Base-by-base conservation (phyloP, 2,888 invertebrate species). In the Hyposoter didymator region DNA sequence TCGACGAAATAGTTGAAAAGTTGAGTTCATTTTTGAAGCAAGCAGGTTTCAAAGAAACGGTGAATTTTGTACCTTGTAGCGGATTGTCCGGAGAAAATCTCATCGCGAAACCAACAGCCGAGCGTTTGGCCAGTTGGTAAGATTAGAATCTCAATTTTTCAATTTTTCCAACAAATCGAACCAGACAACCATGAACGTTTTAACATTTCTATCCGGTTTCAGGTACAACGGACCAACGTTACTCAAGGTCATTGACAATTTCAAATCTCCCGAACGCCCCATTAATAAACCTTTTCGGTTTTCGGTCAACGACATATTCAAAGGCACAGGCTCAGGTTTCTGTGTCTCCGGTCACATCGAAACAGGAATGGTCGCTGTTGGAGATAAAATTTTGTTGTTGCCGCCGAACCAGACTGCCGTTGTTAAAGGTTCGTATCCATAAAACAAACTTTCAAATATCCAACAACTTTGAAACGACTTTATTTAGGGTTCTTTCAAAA, bases 81-180 rank as follows among this genome's bases (percentile, higher is more conserved):
- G 99, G 99, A 3, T 94, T 99, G n/a, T 97, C 97, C 0, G 99
- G 99, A 12, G 98, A 98, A 93, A 99, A 99, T 95, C 95, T 99
- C 79, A 96, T 96, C 0, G 95, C 96, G 84, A 94, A 95, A 74
- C 96, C 97, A 0, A 95, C 95, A 55, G 96, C 96, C 91, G 94
- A 95, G 84, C 96, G 95, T 89, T 95, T 96, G 66, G 94, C 95
- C 88, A 95, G 95, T 90, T 99, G 96, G 97, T 93, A 88, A 89
- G 84, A 79, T 76, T 19, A 19, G 39, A 32, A 19, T 62, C 1
- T 2, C 10, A 28, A 55, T 78, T 4, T 6, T 19, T 39, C 12
- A 22, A 28, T 17, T 49, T 35, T 75, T 6, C 5, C 8, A 55
- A n/a, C 28, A 2, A 28, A 28, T 7, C 0, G 47, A 69, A 47